Base-by-base conservation (phyloP, 2,888 invertebrate genomes). In the Ganaspis brasiliensis region DNA sequence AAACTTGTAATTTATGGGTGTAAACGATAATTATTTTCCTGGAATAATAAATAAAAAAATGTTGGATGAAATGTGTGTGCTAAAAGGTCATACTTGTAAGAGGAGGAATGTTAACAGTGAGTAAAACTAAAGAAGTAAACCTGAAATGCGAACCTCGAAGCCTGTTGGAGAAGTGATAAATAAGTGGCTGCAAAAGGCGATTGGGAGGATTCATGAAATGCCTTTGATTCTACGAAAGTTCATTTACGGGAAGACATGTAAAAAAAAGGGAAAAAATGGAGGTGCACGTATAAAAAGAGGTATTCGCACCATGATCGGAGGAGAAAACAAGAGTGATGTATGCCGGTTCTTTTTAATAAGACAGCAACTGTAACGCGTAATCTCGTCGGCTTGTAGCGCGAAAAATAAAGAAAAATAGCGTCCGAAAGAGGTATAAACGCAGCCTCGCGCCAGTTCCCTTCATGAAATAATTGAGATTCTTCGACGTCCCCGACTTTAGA, bases 251-350 rank as follows among this genome's bases (percentile, higher is more conserved):
- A 40, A 67, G 45, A 67, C 45, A 45, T 45, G 67, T 63, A 40
- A 63, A 37, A 16, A 26, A 63, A 63, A 63, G 21, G 14, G 35
- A 40, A 14, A 14, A 63, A 40, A 21, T n/a, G 14, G 8, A 37
- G 37, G 19, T 16, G 6, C 19, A 63, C n/a, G n/a, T n/a, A n/a
- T n/a, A 40, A 63, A 63, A 63, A 67, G 40, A 45, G n/a, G 45
- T 45, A 24, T 45, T 14, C 14, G 24, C 40, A 67, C 45, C 67
- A 67, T 67, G 24, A 40, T 67, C 24, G 67, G 40, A 24, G 40
- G 67, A 67, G 67, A 67, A 67, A 67, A 67, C 67, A 67, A 67
- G 67, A 67, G 67, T 67, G 67, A 67, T 67, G 67, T 67, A 45
- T 67, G 24, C 45, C 67, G 45, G 67, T 67, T 67, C 67, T 67